phyloP scores from a whole-genome alignment of 2,113 vertebrate species.

The Psilopogon haemacephalus region DNA sequence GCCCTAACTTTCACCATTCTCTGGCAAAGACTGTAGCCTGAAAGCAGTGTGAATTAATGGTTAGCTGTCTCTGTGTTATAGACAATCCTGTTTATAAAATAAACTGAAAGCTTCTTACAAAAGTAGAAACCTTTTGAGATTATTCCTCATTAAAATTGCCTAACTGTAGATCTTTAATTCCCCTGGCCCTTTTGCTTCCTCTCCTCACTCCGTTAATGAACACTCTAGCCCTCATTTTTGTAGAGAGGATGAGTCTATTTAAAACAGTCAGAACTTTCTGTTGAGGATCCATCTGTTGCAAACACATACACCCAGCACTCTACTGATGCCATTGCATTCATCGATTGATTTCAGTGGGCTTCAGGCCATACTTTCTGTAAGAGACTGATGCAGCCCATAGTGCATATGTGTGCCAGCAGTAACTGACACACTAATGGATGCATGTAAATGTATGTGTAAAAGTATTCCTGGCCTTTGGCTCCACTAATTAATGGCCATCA shows the following conservation, averaged over 20 bases:
- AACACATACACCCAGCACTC: background rate
- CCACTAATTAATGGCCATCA: background rate
- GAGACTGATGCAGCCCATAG: background rate
- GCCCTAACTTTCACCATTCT: background rate
- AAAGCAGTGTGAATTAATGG: background rate
- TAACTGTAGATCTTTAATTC: slow-evolving; percentile 45
- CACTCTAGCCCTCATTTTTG: background rate
- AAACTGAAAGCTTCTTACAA: background rate
- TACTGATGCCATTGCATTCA: background rate
- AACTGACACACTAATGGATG: background rate
- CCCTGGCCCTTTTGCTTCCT: background rate
- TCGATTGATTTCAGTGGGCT: background rate
- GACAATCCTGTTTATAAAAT: background rate
- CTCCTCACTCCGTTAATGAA: background rate
- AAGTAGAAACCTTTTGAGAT: slow-evolving; percentile 8
- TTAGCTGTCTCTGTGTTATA: background rate
- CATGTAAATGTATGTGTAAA: background rate
- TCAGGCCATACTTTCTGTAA: background rate
- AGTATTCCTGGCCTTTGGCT: background rate
- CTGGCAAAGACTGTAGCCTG: background rate
- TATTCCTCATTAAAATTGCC: slow-evolving; percentile 8
- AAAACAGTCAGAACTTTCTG: background rate
- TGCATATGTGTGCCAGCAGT: background rate
- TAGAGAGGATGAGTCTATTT: slow-evolving; percentile 4
- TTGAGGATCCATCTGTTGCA: slow-evolving; percentile 6